These are phyloP conservation scores for Cyanistes caeruleus DNA, from an alignment of 2,113 vertebrate species.

Conservation along the genomic window DNA sequence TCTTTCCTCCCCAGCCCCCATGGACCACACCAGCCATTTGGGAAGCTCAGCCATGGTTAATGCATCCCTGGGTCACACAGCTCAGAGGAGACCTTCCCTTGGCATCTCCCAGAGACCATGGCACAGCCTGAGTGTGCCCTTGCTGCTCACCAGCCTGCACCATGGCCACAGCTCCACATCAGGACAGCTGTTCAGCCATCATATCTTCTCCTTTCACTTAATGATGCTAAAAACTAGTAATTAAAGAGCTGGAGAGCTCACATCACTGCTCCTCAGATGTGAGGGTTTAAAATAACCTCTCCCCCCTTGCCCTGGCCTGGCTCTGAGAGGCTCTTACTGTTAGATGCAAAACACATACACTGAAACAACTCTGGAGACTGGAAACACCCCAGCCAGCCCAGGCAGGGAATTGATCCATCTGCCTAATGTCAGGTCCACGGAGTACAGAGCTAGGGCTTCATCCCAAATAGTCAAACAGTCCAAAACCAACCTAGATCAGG, in stretches of 20 bases:
- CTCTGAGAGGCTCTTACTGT: neutral
- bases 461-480: neutral
- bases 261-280: neutral
- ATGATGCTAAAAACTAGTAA: neutral
- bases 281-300: neutral
- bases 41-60: neutral
- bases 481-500: neutral
- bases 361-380: neutral
- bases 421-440: rapidly evolving
- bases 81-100: neutral
- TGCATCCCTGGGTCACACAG: neutral
- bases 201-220: neutral
- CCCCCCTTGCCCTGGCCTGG: rapidly evolving
- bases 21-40: neutral
- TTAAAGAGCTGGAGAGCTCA: neutral
- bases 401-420: neutral
- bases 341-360: neutral
- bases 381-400: neutral
- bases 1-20: neutral
- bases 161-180: neutral
- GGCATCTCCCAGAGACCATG: rapidly evolving
- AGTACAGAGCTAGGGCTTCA: neutral
- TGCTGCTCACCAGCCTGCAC: neutral
- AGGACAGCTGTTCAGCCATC: rapidly evolving
- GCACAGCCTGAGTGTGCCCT: neutral